Percentiles rank a stretch among this genome's conserved stretches.
phyloP scores from a whole-genome alignment of 2,888 invertebrate genomes.

The Patella depressa region DNA sequence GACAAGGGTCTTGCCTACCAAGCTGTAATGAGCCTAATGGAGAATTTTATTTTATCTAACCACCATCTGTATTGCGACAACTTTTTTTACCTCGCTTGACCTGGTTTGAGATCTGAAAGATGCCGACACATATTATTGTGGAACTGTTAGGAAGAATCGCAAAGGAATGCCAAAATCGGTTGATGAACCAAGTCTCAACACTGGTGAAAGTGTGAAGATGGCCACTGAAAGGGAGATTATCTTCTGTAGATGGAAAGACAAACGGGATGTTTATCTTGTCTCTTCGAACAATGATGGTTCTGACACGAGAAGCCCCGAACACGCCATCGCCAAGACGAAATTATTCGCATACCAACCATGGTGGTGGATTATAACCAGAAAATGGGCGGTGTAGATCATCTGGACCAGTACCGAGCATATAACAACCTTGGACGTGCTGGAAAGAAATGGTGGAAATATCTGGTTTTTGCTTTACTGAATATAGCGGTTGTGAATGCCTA shows the following conservation, averaged over 20 bases:
- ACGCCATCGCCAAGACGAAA: background rate
- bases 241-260: background rate
- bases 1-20: background rate
- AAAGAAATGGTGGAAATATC: background rate
- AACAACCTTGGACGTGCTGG: background rate
- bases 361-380: background rate
- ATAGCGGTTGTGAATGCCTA: background rate
- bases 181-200: background rate
- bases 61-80: background rate
- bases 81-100: background rate
- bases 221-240: background rate
- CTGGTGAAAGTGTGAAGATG: background rate
- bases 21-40: background rate
- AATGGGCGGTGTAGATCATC: background rate
- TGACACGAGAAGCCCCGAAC: background rate
- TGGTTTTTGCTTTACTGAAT: background rate
- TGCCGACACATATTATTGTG: background rate
- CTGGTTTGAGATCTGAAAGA: background rate
- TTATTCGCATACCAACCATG: background rate
- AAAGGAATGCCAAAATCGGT: background rate
- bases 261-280: background rate
- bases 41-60: background rate
- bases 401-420: background rate
- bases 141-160: background rate
- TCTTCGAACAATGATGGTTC: background rate